A percentile compares a stretch with the other conserved stretches of the same genome.
phyloP scores from a whole-genome alignment of 1,140 invertebrate species.

The Semibalanus balanoides region DNA sequence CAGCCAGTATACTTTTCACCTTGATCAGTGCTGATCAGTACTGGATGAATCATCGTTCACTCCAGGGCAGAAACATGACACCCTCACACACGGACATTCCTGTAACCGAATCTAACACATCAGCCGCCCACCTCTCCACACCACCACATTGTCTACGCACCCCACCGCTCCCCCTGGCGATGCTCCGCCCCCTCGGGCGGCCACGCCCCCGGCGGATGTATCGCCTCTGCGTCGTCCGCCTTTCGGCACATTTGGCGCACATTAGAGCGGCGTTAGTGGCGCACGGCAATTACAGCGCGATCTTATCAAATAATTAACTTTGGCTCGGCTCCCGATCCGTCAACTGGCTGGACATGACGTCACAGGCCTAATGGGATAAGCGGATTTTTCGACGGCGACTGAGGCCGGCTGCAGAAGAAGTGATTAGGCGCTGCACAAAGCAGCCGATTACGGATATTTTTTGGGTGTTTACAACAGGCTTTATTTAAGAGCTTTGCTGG shows the following conservation, averaged over 20 bases:
- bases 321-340: background rate
- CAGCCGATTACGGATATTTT: background rate
- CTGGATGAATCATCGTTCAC: too few species aligned
- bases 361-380: background rate
- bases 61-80: too few species aligned
- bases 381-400: background rate
- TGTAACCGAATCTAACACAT: too few species aligned
- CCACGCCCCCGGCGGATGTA: too few species aligned
- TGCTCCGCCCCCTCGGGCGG: too few species aligned
- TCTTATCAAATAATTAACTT: constrained; percentile 3
- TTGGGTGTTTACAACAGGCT: constrained; percentile 1
- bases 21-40: too few species aligned
- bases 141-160: too few species aligned
- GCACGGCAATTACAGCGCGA: background rate
- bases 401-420: background rate
- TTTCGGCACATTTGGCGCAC: background rate
- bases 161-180: too few species aligned
- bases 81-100: too few species aligned
- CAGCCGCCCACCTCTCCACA: too few species aligned
- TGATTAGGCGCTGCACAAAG: background rate
- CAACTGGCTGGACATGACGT: background rate
- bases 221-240: background rate
- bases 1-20: too few species aligned
- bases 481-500: background rate
- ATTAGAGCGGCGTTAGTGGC: background rate